Percentiles rank a stretch among this genome's conserved stretches.
Conservation (phyloP, 1,140 invertebrate species). For the Magallana ariakensis region DNA sequence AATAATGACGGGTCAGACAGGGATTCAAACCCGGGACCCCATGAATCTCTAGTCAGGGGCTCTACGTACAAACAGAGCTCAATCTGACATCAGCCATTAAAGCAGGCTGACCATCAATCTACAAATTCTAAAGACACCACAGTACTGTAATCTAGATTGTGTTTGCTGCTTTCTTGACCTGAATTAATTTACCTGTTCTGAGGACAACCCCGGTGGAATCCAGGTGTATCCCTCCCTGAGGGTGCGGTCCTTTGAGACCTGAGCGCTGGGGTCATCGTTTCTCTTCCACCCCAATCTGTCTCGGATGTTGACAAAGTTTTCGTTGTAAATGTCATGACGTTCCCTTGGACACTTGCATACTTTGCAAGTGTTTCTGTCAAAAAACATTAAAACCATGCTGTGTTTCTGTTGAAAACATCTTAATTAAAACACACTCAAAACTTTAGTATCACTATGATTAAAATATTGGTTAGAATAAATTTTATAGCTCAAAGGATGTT, state of each 20-base stretch:
- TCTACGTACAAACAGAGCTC: too few species aligned
- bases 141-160: too few species aligned
- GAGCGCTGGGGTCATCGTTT: slow-evolving; percentile 78
- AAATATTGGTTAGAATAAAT: not conserved
- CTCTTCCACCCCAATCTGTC: slow-evolving; percentile 89
- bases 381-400: slow-evolving; percentile 15
- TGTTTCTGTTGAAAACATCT: not conserved
- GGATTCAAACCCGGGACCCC: too few species aligned
- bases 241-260: slow-evolving; percentile 71
- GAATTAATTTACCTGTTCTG: slow-evolving; percentile 83
- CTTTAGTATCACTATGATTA: not conserved
- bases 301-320: slow-evolving; percentile 90
- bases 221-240: slow-evolving; percentile 95
- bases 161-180: too few species aligned
- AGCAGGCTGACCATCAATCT: too few species aligned
- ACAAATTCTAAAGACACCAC: too few species aligned
- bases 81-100: too few species aligned
- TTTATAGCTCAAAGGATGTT: not conserved
- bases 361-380: slow-evolving; percentile 89
- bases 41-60: too few species aligned
- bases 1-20: too few species aligned
- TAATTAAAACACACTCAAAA: not conserved
- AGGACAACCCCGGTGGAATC: slow-evolving; percentile 95
- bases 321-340: slow-evolving; percentile 91
- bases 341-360: slow-evolving; percentile 93